phyloP scores from a whole-genome alignment of 2,797 vertebrate genomes.

The Bradypodion ventrale region DNA sequence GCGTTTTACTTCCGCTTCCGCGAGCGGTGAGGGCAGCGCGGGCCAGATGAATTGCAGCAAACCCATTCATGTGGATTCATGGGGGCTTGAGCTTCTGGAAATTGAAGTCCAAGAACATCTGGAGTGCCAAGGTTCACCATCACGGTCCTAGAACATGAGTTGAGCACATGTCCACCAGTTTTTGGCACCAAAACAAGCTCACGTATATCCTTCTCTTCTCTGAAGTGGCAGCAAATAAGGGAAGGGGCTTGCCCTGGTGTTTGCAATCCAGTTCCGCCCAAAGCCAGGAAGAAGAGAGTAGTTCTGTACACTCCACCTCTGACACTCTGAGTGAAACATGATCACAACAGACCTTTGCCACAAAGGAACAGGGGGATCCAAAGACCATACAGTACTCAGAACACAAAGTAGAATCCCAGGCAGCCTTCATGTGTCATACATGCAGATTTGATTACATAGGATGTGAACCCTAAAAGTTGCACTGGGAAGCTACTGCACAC shows the following conservation, averaged over 20 bases:
- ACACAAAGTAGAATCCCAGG: not conserved
- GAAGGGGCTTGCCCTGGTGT: not conserved
- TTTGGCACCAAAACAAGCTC: not conserved
- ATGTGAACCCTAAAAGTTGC: no score
- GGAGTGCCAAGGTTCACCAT: no score
- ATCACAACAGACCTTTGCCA: not conserved
- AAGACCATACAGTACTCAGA: rapidly evolving
- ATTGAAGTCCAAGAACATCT: no score
- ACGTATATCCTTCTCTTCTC: not conserved
- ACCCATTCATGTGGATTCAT: no score
- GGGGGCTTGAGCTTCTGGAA: no score
- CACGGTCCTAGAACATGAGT: not conserved
- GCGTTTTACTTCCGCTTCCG: no score
- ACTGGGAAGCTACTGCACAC: no score
- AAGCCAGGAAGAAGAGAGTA: not conserved
- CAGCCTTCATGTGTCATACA: not conserved
- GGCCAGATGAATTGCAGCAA: no score
- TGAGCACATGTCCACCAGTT: not conserved
- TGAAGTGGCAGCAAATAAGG: not conserved
- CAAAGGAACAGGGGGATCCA: not conserved
- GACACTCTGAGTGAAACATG: not conserved
- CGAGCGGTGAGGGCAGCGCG: no score
- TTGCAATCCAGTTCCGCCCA: not conserved
- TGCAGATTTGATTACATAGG: not conserved
- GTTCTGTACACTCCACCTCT: not conserved